Conservation (phyloP, 2,113 vertebrate species). For the Cinclus mexicanus region DNA sequence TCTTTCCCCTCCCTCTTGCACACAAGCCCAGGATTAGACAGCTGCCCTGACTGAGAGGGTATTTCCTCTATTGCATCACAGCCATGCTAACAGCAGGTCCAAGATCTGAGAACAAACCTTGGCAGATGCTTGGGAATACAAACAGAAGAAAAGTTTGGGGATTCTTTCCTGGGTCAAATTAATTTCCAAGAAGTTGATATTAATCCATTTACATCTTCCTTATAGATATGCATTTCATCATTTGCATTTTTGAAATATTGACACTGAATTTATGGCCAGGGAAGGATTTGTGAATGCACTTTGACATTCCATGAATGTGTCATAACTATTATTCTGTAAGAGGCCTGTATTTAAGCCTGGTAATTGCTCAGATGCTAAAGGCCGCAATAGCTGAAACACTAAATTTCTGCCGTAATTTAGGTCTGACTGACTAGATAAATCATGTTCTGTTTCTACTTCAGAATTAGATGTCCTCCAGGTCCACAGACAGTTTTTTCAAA, state of each 20-base stretch:
- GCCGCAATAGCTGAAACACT: neutral
- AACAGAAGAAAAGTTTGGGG: neutral
- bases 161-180: neutral
- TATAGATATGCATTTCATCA: neutral
- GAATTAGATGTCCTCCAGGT: neutral
- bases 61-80: neutral
- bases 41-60: neutral
- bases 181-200: neutral
- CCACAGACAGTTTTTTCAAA: neutral
- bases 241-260: neutral
- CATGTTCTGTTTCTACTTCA: neutral
- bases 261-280: neutral
- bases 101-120: neutral
- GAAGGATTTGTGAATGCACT: neutral
- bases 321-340: neutral
- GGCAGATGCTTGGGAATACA: neutral
- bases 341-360: neutral
- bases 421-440: slow-evolving; percentile 1
- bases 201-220: neutral
- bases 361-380: neutral
- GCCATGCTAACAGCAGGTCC: neutral
- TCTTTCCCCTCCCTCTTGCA: neutral
- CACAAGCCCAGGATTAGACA: neutral
- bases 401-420: neutral
- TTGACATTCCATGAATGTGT: neutral